Conservation (phyloP, 2,113 vertebrate species). For the Alces alces region DNA sequence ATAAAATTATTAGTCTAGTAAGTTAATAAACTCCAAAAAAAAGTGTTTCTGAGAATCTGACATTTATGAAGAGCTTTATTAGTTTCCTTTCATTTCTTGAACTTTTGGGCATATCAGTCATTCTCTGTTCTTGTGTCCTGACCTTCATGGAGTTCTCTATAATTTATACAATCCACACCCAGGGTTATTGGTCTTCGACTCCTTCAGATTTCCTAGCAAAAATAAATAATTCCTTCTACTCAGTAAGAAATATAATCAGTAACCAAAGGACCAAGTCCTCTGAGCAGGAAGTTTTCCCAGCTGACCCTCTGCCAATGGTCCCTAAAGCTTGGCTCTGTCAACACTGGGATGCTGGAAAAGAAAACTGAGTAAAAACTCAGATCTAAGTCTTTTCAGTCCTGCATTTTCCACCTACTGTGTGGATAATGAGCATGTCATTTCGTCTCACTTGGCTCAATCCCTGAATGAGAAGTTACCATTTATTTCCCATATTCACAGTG, state of each 20-base stretch:
- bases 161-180: not conserved
- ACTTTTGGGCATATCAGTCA: not conserved
- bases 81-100: conserved; percentile 22
- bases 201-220: conserved; percentile 20
- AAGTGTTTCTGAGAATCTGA: not conserved
- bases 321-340: not conserved
- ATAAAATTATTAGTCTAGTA: not conserved
- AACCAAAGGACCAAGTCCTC: not conserved
- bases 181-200: not conserved
- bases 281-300: not conserved
- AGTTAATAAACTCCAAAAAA: not conserved
- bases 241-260: not conserved
- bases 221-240: conserved; percentile 46
- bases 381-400: not conserved
- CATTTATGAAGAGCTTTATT: not conserved
- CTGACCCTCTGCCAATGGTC: not conserved
- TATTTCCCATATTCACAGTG: not conserved
- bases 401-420: not conserved
- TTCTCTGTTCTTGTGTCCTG: not conserved
- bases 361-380: not conserved
- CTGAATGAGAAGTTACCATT: not conserved
- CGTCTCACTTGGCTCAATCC: not conserved
- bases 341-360: not conserved
- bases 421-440: not conserved
- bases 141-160: not conserved